A percentile compares a stretch with the other conserved stretches of the same genome.
Conservation (phyloP, 2,113 vertebrate genomes). For the Nyctereutes procyonoides region DNA sequence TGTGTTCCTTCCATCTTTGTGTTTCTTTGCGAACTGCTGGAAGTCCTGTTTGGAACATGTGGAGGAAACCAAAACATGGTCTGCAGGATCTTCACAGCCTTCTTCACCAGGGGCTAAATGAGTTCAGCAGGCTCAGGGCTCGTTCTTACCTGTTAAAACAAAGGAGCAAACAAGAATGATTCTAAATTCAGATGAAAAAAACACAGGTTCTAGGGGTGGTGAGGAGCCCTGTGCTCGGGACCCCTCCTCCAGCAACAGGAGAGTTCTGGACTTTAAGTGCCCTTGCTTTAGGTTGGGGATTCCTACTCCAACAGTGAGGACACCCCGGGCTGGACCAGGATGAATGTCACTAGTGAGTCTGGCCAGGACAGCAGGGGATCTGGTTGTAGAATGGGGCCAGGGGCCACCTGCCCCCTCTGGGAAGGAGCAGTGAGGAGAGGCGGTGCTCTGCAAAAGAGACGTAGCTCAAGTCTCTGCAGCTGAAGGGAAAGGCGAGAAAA, state of each 20-base stretch:
- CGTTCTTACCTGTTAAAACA: not conserved
- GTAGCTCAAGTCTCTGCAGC: not conserved
- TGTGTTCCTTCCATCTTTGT: too few relatives aligned
- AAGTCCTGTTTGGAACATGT: not conserved
- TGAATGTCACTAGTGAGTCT: not conserved
- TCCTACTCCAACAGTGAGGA: not conserved
- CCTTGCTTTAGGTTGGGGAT: not conserved
- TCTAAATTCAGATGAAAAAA: not conserved
- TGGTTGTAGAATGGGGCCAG: rapidly evolving
- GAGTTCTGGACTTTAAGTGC: not conserved
- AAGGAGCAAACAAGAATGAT: not conserved
- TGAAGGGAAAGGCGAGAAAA: too few relatives aligned
- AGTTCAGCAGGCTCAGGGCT: too few relatives aligned
- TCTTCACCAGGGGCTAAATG: not conserved
- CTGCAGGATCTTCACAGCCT: not conserved
- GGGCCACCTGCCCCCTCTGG: not conserved
- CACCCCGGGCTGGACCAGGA: not conserved
- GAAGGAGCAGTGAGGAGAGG: not conserved
- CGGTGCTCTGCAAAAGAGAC: too few relatives aligned
- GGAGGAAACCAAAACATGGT: not conserved
- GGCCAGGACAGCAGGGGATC: not conserved
- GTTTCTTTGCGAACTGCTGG: not conserved
- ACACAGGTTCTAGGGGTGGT: rapidly evolving
- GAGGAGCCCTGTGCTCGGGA: not conserved
- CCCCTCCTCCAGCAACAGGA: rapidly evolving